Base-by-base conservation (phyloP, 2,888 invertebrate species). In the Chrysodeixis includens region DNA sequence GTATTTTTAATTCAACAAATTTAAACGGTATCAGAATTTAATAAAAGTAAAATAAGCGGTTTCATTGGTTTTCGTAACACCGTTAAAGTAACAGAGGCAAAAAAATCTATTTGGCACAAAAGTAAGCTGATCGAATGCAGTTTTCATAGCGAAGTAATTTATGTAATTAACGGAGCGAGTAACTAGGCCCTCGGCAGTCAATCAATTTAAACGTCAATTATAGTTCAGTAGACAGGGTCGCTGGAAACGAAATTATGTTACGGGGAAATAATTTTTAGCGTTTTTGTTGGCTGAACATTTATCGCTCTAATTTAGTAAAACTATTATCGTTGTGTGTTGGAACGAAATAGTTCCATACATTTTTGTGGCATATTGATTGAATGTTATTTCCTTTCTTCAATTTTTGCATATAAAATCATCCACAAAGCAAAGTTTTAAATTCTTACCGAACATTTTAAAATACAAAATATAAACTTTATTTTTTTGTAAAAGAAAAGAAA, bases 121-220 rank as follows among this genome's bases (percentile, higher is more conserved):
- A 49, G 16, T 30, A 62, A 56, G 55, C 63, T 32, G 30, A 64
- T 67, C 56, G 60, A 61, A 58, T 74, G 68, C 68, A 78, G 54
- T 65, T 73, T 73, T 46, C 57, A 66, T 66, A 67, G 56, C 59
- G 61, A 72, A 72, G 56, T 69, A 61, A 77, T 77, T 77, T 75
- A 26, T 69, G 65, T 75, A 69, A 72, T 78, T 69, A 76, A 71
- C 55, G 30, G 53, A 30, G 56, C 57, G 53, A 32, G 30, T 40
- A 68, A 65, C 69, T 40, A 54, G 44, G 62, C 55, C 40, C 56
- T 66, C 68, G 59, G 44, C 51, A 72, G 67, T 74, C 69, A 67
- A 78, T 78, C 57, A 67, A 75, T 65, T 71, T 60, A 32, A 54
- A 46, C 35, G 44, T 18, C 22, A 66, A 66, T 49, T 56, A 7